Conservation (phyloP, 2,888 invertebrate species). For the Drosophila formosana region DNA sequence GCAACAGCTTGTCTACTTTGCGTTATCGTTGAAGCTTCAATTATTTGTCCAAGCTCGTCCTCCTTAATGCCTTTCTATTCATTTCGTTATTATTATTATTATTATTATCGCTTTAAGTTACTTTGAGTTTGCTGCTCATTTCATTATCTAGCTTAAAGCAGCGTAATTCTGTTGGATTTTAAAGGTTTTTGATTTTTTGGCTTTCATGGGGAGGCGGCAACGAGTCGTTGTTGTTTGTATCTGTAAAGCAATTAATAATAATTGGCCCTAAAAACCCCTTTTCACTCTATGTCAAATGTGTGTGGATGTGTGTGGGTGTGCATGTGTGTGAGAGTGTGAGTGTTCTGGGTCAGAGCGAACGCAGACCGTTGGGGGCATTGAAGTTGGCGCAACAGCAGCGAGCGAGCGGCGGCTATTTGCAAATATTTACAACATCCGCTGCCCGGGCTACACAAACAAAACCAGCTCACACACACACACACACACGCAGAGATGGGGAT, state of each 20-base stretch:
- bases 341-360: conserved; percentile 6
- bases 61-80: conserved; percentile 16
- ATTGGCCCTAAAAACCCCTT: conserved; percentile 78
- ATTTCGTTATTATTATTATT: conserved; percentile 42
- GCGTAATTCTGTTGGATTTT: conserved; percentile 25
- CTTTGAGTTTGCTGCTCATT: conserved; percentile 14
- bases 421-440: conserved; percentile 81
- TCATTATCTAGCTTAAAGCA: conserved; percentile 31
- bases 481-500: not conserved
- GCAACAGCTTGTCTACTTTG: conserved; percentile 48
- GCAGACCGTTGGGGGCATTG: conserved; percentile 22
- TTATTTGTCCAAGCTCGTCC: not conserved
- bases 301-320: conserved; percentile 15
- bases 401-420: conserved; percentile 67
- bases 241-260: conserved; percentile 83
- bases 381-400: conserved; percentile 24
- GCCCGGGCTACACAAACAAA: conserved; percentile 58
- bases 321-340: conserved; percentile 16
- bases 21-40: not conserved
- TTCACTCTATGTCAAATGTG: conserved; percentile 42
- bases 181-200: conserved; percentile 33
- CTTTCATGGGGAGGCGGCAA: conserved; percentile 11
- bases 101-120: conserved; percentile 9
- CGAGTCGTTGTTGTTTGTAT: conserved; percentile 66
- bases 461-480: conserved; percentile 29